Evolutionary conservation across 2,888 invertebrate genomes (phyloP).

Genomic region (Acrocyrtus sp.): DNA sequence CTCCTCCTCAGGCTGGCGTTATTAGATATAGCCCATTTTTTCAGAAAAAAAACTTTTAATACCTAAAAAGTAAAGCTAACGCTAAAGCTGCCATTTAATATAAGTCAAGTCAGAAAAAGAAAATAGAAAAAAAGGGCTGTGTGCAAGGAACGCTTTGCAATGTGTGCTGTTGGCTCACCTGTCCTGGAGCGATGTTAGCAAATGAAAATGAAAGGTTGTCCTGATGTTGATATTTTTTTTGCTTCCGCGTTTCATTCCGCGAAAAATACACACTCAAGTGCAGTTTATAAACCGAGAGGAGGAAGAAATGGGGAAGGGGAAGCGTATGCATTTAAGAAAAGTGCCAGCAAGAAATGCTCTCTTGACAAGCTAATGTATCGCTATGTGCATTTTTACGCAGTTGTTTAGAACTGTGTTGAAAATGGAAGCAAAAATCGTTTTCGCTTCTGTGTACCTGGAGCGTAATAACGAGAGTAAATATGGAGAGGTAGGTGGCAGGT

Average conservation of each 20-base stretch:
- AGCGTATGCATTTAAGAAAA: background rate
- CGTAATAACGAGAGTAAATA: no score
- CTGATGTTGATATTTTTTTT: slow-evolving; percentile 16
- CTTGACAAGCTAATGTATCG: no score
- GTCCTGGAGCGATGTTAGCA: slow-evolving; percentile 32
- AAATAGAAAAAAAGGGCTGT: slow-evolving; percentile 15
- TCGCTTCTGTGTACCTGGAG: no score
- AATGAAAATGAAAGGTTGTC: slow-evolving; percentile 45
- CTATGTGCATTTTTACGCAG: no score
- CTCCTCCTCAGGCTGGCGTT: no score
- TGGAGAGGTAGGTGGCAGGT: no score
- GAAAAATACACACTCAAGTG: background rate
- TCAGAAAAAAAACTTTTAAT: no score
- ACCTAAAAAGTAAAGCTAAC: no score
- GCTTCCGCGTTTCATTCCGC: background rate
- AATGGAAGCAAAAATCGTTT: no score
- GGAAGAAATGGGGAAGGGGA: background rate
- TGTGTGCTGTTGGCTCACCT: slow-evolving; percentile 38
- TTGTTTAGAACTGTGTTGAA: no score
- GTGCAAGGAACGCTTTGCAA: no score
- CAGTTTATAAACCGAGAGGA: background rate
- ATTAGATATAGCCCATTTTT: no score
- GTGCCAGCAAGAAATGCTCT: background rate
- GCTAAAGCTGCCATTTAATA: slow-evolving; percentile 13
- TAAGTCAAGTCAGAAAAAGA: slow-evolving; percentile 33